Evolutionary conservation across 2,113 vertebrate species (phyloP), one percentile per base, ranked within the genome.

Genomic region (Rhadina sibilatrix): DNA sequence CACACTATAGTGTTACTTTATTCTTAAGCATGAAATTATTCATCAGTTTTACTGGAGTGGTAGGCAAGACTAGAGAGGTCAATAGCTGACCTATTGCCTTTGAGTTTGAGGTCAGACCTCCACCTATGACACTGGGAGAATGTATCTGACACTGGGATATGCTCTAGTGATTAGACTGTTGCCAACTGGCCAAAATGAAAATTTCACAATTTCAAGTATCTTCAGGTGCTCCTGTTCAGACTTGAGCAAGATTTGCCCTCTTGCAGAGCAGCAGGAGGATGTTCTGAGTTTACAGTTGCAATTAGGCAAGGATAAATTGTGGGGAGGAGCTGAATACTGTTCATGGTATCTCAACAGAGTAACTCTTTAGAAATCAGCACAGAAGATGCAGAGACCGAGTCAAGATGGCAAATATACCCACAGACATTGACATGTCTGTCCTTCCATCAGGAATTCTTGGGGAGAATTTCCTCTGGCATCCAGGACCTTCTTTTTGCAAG

Each of bases 121-220:
- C 25, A 57, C 8, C 15, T 74, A 1, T 50, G 44, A 84, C 19
- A n/a, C 44, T 37, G n/a, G 25, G 53, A 35, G 24, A 77, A 22
- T 30, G 5, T 6, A 50, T 72, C 24, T 83, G 33, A 61, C 21
- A 16, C 3, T 27, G 31, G 35, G 11, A 19, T 50, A 24, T 27
- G 4, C 42, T 63, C 27, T 25, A 25, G 30, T 1, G 1, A 35
- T 77, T 30, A 59, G 15, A 30, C 11, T 68, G 11, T n/a, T 68
- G 15, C 31, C 56, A 65, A 27, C 6, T 75, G 56, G 21, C 30
- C 68, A 35, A 70, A 89, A 56, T 11, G 3, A 68, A 83, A 71
- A 8, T 71, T 15, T 9, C 0, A 1, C 20, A 56, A 18, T 24
- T 33, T 84, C 0, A 3, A 16, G 1, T 38, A 25, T 25, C 52